phyloP scores from a whole-genome alignment of 1,140 invertebrate species.

The Penaeus chinensis region DNA sequence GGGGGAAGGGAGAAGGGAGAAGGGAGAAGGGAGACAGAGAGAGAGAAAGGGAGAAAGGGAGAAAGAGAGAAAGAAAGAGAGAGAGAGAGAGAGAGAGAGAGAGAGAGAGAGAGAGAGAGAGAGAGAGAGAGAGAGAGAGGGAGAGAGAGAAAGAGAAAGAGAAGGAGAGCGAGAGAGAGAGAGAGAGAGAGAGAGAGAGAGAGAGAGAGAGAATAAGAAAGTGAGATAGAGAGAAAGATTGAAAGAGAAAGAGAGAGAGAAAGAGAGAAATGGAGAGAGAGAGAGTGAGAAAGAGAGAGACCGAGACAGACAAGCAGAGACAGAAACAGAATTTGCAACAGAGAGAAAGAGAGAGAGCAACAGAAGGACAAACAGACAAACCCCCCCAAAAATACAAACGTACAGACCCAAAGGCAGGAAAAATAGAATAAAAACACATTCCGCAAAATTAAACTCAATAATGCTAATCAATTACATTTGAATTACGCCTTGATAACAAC shows the following conservation, averaged over 20 bases:
- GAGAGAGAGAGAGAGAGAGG: neutral
- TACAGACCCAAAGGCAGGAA: neutral
- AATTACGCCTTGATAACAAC: too few relatives aligned
- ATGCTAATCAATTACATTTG: too few relatives aligned
- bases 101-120: neutral
- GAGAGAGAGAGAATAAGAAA: neutral
- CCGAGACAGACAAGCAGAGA: neutral
- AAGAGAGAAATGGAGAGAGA: neutral
- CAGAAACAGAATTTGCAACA: neutral
- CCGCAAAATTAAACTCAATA: too few relatives aligned
- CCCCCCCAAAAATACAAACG: neutral
- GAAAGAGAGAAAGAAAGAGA: neutral
- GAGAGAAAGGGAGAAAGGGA: neutral
- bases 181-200: neutral
- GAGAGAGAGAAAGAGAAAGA: neutral
- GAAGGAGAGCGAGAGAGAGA: neutral
- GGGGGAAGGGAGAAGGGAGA: neutral
- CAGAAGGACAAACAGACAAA: neutral
- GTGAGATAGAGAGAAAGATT: neutral
- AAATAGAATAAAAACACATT: too few relatives aligned
- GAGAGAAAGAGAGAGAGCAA: neutral
- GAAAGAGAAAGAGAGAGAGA: neutral
- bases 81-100: neutral
- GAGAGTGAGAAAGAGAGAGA: neutral
- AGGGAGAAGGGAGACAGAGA: neutral